These are phyloP conservation scores for Echeneis naucrates DNA, from an alignment of 2,797 vertebrate species.

Conservation along the genomic window DNA sequence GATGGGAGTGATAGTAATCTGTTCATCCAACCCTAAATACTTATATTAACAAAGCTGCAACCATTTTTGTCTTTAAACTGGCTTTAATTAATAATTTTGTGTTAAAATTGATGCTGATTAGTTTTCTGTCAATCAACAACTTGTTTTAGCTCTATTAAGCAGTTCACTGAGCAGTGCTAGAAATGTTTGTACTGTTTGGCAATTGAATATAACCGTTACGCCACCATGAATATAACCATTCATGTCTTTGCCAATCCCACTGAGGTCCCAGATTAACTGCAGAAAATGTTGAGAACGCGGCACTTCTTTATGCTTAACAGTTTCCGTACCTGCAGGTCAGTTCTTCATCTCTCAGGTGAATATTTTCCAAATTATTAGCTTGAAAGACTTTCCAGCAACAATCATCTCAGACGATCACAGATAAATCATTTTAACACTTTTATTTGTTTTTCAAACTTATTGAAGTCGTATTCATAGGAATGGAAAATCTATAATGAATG, in stretches of 20 bases:
- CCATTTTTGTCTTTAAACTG: not conserved
- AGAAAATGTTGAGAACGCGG: not conserved
- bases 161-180: not conserved
- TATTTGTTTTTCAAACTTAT: not conserved
- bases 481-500: not conserved
- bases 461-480: not conserved
- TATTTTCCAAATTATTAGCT: not conserved
- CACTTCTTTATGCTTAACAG: not conserved
- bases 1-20: not conserved
- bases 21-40: not conserved
- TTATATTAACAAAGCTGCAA: not conserved
- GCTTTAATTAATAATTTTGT: not conserved
- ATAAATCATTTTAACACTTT: not conserved
- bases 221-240: not conserved
- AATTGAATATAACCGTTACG: not conserved
- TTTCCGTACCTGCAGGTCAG: not conserved
- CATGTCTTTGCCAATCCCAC: not conserved
- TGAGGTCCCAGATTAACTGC: not conserved
- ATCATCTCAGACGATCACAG: not conserved
- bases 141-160: not conserved
- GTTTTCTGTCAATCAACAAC: not conserved
- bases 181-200: not conserved
- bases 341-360: not conserved
- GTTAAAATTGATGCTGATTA: not conserved
- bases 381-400: not conserved